phyloP scores from a whole-genome alignment of 2,888 invertebrate genomes.

The Axea sp. region DNA sequence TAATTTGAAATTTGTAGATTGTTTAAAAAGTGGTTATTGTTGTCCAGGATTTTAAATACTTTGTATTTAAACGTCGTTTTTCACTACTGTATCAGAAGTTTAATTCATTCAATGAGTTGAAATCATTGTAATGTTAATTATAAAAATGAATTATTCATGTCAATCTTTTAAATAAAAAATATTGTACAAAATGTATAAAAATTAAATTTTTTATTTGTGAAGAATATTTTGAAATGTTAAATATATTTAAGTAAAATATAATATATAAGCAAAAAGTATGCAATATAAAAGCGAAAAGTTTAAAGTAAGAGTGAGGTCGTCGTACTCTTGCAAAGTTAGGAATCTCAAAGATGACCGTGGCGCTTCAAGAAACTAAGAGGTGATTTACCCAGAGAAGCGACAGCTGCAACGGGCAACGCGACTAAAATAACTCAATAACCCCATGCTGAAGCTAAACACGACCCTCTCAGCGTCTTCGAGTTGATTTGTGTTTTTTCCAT shows the following conservation, averaged over 20 bases:
- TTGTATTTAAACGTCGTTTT: too few relatives aligned
- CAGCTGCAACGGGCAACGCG: slow-evolving; percentile 61
- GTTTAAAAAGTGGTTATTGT: not conserved
- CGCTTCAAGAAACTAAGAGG: slow-evolving; percentile 60
- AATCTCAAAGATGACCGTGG: slow-evolving; percentile 61
- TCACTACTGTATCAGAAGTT: too few relatives aligned
- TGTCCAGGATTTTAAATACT: too few relatives aligned
- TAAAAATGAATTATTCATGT: too few relatives aligned
- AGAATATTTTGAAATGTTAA: not conserved
- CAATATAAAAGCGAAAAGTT: slow-evolving; percentile 6
- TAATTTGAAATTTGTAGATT: slow-evolving; percentile 19
- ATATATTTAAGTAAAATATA: too few relatives aligned
- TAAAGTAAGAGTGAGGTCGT: slow-evolving; percentile 39
- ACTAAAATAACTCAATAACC: slow-evolving; percentile 65
- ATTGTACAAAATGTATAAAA: too few relatives aligned
- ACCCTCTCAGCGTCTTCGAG: slow-evolving; percentile 53
- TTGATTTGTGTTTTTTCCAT: slow-evolving; percentile 54
- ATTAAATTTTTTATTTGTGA: too few relatives aligned
- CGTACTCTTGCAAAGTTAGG: slow-evolving; percentile 55
- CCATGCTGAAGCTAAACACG: slow-evolving; percentile 63
- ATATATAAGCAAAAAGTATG: too few relatives aligned
- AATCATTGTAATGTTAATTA: too few relatives aligned
- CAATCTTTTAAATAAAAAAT: too few relatives aligned
- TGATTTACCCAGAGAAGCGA: slow-evolving; percentile 62
- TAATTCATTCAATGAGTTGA: too few relatives aligned